Conservation (phyloP, 2,113 vertebrate species). For the Puma concolor region DNA sequence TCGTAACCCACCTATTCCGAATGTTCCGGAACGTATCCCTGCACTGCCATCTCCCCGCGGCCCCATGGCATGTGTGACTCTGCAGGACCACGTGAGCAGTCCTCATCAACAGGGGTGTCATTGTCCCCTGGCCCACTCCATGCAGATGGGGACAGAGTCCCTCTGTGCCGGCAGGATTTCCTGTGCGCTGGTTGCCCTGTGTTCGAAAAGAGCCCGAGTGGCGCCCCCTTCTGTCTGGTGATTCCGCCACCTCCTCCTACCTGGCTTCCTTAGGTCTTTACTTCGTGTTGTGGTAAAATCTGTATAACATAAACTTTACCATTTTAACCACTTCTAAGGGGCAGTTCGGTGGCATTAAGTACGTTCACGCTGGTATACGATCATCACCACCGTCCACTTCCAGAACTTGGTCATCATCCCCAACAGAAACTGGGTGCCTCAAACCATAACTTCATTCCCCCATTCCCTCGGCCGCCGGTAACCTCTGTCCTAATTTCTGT, state of each 20-base stretch:
- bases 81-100: conserved; percentile 44
- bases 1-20: not conserved
- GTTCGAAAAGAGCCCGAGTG: not conserved
- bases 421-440: not conserved
- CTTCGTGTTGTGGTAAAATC: not conserved
- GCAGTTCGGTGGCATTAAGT: not conserved
- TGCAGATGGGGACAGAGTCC: conserved; percentile 62
- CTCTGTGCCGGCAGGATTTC: conserved; percentile 71
- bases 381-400: not conserved
- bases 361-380: not conserved
- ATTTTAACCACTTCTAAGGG: not conserved
- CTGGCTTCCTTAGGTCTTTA: not conserved
- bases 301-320: not conserved
- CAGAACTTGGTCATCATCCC: not conserved
- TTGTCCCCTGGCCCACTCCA: conserved; percentile 15
- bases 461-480: not conserved
- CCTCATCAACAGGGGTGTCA: conserved; percentile 55
- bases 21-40: not conserved
- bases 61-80: not conserved
- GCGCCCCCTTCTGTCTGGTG: not conserved
- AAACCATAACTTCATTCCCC: not conserved
- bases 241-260: not conserved
- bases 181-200: not conserved
- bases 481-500: not conserved
- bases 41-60: not conserved